Conservation (phyloP, 2,888 invertebrate species). For the Gymnoscelis rufifasciata region DNA sequence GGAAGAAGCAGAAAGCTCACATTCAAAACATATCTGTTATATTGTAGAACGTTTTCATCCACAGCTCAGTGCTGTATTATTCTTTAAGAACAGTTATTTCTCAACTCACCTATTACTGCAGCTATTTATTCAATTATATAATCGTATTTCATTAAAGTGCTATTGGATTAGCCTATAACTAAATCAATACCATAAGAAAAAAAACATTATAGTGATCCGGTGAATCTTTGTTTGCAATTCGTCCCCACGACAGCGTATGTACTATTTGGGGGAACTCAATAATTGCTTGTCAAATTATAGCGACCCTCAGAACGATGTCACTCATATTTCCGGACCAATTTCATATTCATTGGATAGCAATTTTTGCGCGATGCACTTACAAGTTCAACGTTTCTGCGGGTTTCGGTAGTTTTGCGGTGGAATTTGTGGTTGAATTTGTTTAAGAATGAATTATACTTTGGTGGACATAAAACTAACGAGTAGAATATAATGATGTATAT, state of each 20-base stretch:
- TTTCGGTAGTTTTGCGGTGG: slow-evolving; percentile 6
- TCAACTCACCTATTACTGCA: no score
- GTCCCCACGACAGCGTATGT: slow-evolving; percentile 6
- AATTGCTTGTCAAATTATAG: slow-evolving; percentile 27
- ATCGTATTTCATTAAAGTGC: no score
- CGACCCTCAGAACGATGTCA: slow-evolving; percentile 15
- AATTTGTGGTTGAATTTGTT: slow-evolving; percentile 3
- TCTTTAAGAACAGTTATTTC: no score
- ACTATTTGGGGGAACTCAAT: slow-evolving; percentile 23
- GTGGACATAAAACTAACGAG: neutral
- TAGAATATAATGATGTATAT: no score
- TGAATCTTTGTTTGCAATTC: neutral
- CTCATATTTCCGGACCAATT: slow-evolving; percentile 23
- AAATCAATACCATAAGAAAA: no score
- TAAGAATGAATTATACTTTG: neutral
- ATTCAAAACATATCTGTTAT: slow-evolving; percentile 21
- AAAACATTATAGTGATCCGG: neutral
- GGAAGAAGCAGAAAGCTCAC: slow-evolving; percentile 45
- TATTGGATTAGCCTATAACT: no score
- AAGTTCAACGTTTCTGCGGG: slow-evolving; percentile 8
- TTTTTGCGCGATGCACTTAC: slow-evolving; percentile 3
- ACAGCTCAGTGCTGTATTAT: no score
- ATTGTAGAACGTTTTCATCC: no score
- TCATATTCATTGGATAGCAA: slow-evolving; percentile 16
- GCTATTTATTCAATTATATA: no score